Evolutionary conservation across 2,888 invertebrate species (phyloP), one percentile per base, ranked within the genome.

Genomic region (Oxystoma pomonae): DNA sequence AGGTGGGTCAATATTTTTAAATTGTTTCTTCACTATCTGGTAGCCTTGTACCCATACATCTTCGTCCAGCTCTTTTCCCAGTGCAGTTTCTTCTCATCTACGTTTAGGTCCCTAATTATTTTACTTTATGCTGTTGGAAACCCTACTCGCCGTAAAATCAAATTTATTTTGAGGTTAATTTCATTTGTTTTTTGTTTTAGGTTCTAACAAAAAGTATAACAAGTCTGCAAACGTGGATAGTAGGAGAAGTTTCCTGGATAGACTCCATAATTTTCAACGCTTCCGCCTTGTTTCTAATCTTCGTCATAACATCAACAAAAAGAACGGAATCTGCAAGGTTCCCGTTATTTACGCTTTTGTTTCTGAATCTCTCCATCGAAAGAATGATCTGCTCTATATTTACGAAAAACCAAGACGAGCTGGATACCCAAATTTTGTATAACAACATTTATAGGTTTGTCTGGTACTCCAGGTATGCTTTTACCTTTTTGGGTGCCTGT

Each of bases 241-340:
- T 88, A 5, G 86, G 86, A 2, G 88, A 88, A 79, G 81, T 87
- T 59, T 86, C 85, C 0, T 85, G 87, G 80, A 78, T 88, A 63
- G 87, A 88, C 73, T 84, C 86, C 0, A 75, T 87, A 21, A 74
- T 85, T n/a, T 88, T 86, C 77, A 88, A 87, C 71, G 74, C 82
- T 16, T 69, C 81, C 2, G 78, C 82, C 16, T 77, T 84, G 52
- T 71, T 86, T 58, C 71, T 86, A 50, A 81, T 83, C 53, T 83
- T 84, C 63, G 70, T 87, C 61, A 76, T 86, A 20, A 88, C 87
- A 50, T 83, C 87, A 1, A 80, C 84, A 1, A 77, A 78, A 60
- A 79, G 84, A 35, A 86, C 87, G 0, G 72, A 77, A n/a, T 78
- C 80, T 57, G 84, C 87, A 1, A 77, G 88, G 68, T 76, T 87